Conservation (phyloP, 1,140 invertebrate genomes). For the Holotrichia oblita region DNA sequence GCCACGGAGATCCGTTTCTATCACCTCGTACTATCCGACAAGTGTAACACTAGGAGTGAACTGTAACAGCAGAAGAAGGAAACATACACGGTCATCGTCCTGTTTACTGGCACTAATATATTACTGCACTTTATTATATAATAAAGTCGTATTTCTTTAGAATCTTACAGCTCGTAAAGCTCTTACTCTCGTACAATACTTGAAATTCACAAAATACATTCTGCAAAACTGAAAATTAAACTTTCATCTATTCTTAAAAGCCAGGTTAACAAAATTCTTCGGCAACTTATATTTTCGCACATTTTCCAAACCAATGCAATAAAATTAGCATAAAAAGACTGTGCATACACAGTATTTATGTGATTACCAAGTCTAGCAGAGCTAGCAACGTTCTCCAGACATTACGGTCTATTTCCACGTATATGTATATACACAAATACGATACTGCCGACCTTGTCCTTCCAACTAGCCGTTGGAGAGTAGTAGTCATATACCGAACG, state of each 20-base stretch:
- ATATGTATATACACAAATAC: neutral
- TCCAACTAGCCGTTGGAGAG: slow-evolving; percentile 13
- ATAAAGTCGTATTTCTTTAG: too few relatives aligned
- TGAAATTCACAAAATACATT: too few relatives aligned
- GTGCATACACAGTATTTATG: too few relatives aligned
- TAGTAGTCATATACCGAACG: neutral
- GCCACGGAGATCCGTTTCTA: neutral
- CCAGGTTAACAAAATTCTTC: neutral
- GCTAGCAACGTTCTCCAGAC: neutral
- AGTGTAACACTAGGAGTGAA: neutral
- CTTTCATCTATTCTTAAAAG: neutral
- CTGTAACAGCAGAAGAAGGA: neutral
- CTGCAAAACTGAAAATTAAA: neutral
- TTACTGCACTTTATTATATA: too few relatives aligned
- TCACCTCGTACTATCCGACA: neutral
- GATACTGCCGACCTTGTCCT: neutral
- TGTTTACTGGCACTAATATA: neutral
- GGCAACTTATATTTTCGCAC: neutral
- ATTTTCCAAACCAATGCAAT: neutral
- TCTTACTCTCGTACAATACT: too few relatives aligned
- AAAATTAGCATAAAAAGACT: too few relatives aligned
- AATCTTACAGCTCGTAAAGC: too few relatives aligned
- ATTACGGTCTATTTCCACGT: neutral
- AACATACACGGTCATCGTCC: too few relatives aligned
- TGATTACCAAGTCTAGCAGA: too few relatives aligned